Percentiles rank a stretch among this genome's conserved stretches.
These are phyloP conservation scores for Cranoglanis bouderius DNA, from an alignment of 2,113 vertebrate genomes.

Conservation along the genomic window DNA sequence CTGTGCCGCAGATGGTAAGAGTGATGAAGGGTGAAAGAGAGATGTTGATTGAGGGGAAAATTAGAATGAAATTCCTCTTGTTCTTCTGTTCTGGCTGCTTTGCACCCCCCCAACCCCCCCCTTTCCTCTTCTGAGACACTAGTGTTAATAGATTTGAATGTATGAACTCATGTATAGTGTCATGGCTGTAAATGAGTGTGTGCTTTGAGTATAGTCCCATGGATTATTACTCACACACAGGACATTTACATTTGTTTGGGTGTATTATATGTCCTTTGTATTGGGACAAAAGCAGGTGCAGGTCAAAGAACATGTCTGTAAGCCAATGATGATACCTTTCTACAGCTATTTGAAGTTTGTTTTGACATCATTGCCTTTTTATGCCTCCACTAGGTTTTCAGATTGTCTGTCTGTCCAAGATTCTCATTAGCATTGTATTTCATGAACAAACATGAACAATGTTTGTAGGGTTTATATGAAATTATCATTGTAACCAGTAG, in stretches of 20 bases:
- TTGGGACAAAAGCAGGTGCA: neutral
- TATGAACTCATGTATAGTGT: neutral
- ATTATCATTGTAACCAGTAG: neutral
- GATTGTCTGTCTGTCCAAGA: neutral
- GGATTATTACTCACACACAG: neutral
- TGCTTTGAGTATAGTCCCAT: neutral
- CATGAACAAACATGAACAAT: neutral
- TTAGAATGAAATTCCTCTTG: neutral
- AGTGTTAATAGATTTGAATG: neutral
- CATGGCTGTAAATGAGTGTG: neutral
- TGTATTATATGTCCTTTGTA: neutral
- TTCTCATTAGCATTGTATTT: neutral
- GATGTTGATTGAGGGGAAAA: neutral
- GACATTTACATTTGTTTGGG: neutral
- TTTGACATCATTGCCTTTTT: neutral
- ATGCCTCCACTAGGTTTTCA: neutral
- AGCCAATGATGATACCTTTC: neutral
- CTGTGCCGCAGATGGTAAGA: neutral
- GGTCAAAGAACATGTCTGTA: neutral
- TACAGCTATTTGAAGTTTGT: neutral
- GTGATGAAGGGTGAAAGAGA: neutral
- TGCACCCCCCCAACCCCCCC: neutral
- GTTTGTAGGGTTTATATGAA: neutral
- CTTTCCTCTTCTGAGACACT: conserved; percentile 12
- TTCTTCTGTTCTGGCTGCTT: neutral